Conservation (phyloP, 2,797 vertebrate genomes). For the Pagetopsis macropterus region DNA sequence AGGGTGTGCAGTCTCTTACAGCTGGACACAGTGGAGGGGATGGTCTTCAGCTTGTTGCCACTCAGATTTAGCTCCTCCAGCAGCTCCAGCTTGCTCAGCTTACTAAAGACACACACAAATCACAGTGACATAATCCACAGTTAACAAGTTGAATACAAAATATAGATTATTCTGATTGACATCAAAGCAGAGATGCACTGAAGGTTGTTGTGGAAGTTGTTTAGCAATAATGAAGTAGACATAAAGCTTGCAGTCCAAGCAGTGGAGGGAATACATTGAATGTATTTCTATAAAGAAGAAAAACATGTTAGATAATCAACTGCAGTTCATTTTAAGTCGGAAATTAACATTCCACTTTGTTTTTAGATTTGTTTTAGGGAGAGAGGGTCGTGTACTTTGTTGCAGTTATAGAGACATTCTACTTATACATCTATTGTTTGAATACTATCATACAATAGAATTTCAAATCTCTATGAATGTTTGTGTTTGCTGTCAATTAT, state of each 20-base stretch:
- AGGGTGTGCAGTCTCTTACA: constrained; percentile 95
- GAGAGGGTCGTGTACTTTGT: neutral
- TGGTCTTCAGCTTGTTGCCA: constrained; percentile 94
- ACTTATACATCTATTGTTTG: no score
- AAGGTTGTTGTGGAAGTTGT: no score
- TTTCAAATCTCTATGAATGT: no score
- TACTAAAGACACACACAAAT: constrained; percentile 79
- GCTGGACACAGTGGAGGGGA: constrained; percentile 95
- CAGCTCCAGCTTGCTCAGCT: constrained; percentile 93
- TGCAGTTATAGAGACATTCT: no score
- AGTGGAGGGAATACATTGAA: no score
- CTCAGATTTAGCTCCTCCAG: constrained; percentile 96
- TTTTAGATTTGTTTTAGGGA: neutral
- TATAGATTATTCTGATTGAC: neutral
- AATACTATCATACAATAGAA: no score
- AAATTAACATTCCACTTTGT: neutral
- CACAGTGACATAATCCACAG: constrained; percentile 6
- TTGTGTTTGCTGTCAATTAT: no score
- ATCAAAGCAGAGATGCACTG: neutral
- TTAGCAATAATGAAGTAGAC: no score
- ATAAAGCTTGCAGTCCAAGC: no score
- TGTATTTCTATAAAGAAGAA: no score
- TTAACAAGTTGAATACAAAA: neutral
- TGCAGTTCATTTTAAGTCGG: no score
- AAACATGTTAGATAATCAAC: no score